A percentile compares a stretch with the other conserved stretches of the same genome.
Evolutionary conservation across 2,113 vertebrate species (phyloP).

Genomic region (Galbula dea): DNA sequence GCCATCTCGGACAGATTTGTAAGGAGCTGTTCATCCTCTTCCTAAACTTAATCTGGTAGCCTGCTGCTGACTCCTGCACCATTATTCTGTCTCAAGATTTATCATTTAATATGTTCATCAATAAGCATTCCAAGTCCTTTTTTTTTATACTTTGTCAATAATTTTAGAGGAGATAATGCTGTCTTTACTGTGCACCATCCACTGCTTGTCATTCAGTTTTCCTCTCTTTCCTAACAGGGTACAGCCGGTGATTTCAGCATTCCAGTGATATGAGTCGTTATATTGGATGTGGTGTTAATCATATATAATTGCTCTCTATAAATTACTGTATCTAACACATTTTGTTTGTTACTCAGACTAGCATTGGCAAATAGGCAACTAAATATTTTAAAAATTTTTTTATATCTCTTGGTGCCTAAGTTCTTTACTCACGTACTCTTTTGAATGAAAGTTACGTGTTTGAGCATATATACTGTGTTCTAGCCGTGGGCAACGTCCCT

Average conservation of each 20-base stretch:
- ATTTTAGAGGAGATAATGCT: not conserved
- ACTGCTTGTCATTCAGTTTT: not conserved
- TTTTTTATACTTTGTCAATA: not conserved
- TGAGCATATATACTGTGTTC: constrained; percentile 11
- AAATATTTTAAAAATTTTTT: not conserved
- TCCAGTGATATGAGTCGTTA: not conserved
- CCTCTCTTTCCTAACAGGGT: not conserved
- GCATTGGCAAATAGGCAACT: not conserved
- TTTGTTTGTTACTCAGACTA: constrained; percentile 35
- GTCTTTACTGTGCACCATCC: not conserved
- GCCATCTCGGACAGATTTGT: not conserved
- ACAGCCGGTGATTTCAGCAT: constrained; percentile 5
- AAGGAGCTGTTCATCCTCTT: not conserved
- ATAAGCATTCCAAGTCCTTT: not conserved
- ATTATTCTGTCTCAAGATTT: not conserved
- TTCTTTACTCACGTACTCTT: constrained; percentile 6
- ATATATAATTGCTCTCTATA: constrained; percentile 21
- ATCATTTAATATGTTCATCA: not conserved
- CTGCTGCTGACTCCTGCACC: not conserved
- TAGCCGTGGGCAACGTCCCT: constrained; percentile 24
- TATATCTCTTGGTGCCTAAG: not conserved
- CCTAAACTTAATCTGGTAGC: not conserved
- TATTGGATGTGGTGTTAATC: not conserved
- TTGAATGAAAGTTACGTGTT: constrained; percentile 39
- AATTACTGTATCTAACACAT: constrained; percentile 5